Evolutionary conservation across 2,888 invertebrate genomes (phyloP).

Genomic region (Archips xylosteana): DNA sequence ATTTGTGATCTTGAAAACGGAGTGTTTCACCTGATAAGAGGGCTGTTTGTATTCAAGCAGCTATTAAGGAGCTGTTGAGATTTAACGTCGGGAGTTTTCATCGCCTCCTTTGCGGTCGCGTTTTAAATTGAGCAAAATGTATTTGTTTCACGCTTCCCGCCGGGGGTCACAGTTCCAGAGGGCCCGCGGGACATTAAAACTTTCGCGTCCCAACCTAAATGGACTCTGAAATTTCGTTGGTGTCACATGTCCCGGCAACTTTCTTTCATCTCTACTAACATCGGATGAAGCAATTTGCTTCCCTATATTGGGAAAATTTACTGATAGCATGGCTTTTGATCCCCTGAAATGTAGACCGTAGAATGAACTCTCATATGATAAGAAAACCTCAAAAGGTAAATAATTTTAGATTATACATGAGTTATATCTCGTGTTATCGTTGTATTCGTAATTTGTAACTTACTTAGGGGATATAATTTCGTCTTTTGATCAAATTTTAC

Average conservation of each 20-base stretch:
- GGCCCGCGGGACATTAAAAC: slow-evolving; percentile 33
- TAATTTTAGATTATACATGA: background rate
- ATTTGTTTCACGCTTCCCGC: slow-evolving; percentile 11
- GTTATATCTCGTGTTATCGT: background rate
- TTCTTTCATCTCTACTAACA: slow-evolving; percentile 47
- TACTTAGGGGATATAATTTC: too few relatives aligned
- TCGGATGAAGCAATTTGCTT: slow-evolving; percentile 50
- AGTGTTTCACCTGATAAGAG: slow-evolving; percentile 25
- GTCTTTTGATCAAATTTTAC: background rate
- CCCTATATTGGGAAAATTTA: slow-evolving; percentile 46
- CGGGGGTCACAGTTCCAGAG: slow-evolving; percentile 8
- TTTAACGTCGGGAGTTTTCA: slow-evolving; percentile 11
- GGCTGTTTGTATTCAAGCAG: slow-evolving; percentile 15
- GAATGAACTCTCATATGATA: slow-evolving; percentile 1
- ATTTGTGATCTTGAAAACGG: slow-evolving; percentile 35
- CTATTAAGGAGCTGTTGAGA: slow-evolving; percentile 24
- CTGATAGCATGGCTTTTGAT: slow-evolving; percentile 38
- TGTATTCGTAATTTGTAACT: background rate
- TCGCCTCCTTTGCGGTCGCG: background rate
- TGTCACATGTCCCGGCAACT: slow-evolving; percentile 47
- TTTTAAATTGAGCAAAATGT: slow-evolving; percentile 15
- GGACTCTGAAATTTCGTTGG: slow-evolving; percentile 27
- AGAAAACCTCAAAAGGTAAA: slow-evolving; percentile 1
- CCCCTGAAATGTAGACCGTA: slow-evolving; percentile 20
- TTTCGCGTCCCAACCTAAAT: slow-evolving; percentile 35